phyloP scores from a whole-genome alignment of 2,797 vertebrate genomes.

The Oophaga sylvatica region DNA sequence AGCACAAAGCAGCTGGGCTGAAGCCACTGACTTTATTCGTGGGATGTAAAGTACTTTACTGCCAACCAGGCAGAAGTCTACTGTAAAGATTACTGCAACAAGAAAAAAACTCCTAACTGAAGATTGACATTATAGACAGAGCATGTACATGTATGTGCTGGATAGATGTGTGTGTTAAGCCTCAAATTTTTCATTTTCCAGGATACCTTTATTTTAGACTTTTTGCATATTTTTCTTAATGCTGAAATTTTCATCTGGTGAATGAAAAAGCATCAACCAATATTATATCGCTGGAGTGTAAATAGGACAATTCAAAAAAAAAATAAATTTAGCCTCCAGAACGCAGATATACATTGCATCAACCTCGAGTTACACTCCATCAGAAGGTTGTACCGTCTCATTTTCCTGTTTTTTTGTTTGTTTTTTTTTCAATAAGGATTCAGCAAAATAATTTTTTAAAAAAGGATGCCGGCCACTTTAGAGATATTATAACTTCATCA shows the following conservation, averaged over 20 bases:
- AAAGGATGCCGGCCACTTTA: neutral
- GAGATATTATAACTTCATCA: neutral
- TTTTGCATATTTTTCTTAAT: neutral
- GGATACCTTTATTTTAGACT: neutral
- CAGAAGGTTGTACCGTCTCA: neutral
- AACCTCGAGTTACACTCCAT: neutral
- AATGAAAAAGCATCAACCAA: neutral
- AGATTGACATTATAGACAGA: neutral
- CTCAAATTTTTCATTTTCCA: neutral
- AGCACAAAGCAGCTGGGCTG: constrained; percentile 51
- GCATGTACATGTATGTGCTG: neutral
- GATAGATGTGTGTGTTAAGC: neutral
- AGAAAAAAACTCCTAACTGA: neutral
- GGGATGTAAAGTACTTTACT: neutral
- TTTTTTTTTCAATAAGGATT: neutral
- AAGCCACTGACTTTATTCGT: neutral
- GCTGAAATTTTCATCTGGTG: neutral
- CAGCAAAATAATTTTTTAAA: neutral
- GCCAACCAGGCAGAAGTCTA: neutral
- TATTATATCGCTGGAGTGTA: neutral
- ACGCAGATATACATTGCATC: neutral
- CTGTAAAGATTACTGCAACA: neutral
- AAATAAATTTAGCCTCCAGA: neutral
- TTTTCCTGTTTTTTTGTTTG: neutral
- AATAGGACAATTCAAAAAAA: neutral